Evolutionary conservation across 1,140 invertebrate species (phyloP), one percentile per base, ranked within the genome.

Genomic region (Drosophila burlai): DNA sequence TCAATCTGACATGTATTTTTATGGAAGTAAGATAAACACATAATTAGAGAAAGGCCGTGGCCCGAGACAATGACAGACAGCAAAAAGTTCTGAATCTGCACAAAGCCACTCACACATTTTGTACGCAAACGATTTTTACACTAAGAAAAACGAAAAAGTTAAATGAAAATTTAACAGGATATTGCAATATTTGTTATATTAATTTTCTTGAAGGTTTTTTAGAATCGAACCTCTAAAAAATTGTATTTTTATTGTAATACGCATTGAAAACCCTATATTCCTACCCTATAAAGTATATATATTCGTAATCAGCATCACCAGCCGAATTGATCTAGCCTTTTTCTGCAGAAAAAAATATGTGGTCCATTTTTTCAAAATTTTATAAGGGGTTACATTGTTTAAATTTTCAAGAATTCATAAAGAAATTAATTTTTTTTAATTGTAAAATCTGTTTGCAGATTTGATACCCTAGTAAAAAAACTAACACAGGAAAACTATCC

Each of bases 11-110:
- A 83, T 72, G 58, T 71, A 80, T 71, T 74, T 87, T 77, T 71
- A 74, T 81, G 47, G 58, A 86, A 86, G 74, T 83, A 77, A 83
- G 83, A 83, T 86, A 80, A 87, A 83, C 68, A 83, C 80, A 77
- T 83, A 87, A 87, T 86, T 87, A 55, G 55, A 57, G 36, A 68
- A 67, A 40, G 40, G 71, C 9, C 29, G 21, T 29, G 13, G 6
- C 5, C 47, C 36, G 36, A 15, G 16, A 21, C 18, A 46, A 45
- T 16, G 36, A 2, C 61, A 63, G 18, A 26, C 16, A 36, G 34
- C 46, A 40, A 24, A 64, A 29, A 46, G 43, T 38, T 42, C 13
- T 10, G 43, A 64, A 40, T 50, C 36, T 50, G 18, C 26, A 54
- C 59, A 47, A 79, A 74, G 29, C 24, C 40, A 43, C 47, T 31